A percentile compares a stretch with the other conserved stretches of the same genome.
Evolutionary conservation across 2,888 invertebrate genomes (phyloP).

Genomic region (Neoascia interrupta): DNA sequence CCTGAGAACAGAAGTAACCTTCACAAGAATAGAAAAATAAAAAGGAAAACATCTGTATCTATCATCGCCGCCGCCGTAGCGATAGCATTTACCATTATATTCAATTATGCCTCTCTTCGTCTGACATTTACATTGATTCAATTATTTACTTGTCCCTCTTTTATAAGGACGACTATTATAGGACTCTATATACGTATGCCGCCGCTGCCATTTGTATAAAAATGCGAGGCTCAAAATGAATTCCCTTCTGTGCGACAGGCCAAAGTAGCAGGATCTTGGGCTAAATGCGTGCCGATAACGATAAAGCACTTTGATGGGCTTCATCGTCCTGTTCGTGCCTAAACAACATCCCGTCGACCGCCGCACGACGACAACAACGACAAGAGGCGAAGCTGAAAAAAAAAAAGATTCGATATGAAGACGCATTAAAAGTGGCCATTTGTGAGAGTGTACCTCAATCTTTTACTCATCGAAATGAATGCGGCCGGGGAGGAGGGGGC

Average conservation of each 20-base stretch:
- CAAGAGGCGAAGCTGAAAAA: not conserved
- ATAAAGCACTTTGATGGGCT: conserved; percentile 35
- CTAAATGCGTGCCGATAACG: conserved; percentile 45
- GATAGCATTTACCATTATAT: conserved; percentile 45
- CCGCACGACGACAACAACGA: conserved; percentile 4
- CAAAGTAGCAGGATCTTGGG: conserved; percentile 26
- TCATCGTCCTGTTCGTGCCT: not conserved
- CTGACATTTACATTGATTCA: conserved; percentile 52
- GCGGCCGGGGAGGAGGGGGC: not conserved
- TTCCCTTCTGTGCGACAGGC: not conserved
- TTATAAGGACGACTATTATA: too few species aligned
- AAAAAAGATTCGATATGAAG: conserved; percentile 1
- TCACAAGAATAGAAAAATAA: too few species aligned
- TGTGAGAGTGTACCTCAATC: not conserved
- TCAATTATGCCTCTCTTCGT: conserved; percentile 27
- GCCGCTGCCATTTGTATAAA: too few species aligned
- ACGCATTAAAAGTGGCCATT: conserved; percentile 13
- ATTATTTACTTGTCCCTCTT: conserved; percentile 38
- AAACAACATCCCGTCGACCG: not conserved
- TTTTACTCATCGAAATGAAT: not conserved
- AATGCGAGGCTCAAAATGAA: not conserved
- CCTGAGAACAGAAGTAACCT: not conserved
- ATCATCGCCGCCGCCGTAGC: not conserved
- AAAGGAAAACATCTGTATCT: conserved; percentile 18
- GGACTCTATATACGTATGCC: too few species aligned